These are phyloP conservation scores for Microcebus murinus DNA, from an alignment of 2,113 vertebrate genomes.

Conservation along the genomic window DNA sequence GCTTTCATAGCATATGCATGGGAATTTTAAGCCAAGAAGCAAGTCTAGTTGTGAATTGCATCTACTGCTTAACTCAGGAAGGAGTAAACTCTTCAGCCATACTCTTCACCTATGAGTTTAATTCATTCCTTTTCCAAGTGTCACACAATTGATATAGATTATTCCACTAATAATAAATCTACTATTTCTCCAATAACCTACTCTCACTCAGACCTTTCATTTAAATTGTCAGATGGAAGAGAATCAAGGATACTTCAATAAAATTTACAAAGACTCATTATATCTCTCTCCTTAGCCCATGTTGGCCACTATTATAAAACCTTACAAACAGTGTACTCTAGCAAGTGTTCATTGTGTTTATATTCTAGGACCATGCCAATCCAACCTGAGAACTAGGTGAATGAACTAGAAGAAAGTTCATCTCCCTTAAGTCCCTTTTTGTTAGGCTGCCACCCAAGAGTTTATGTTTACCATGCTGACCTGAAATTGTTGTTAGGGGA, in stretches of 20 bases:
- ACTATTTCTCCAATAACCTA: not conserved
- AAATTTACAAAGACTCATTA: not conserved
- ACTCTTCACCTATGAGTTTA: not conserved
- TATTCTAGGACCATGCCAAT: not conserved
- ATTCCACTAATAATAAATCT: not conserved
- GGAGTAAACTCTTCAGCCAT: not conserved
- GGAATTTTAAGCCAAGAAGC: not conserved
- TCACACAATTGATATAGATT: not conserved
- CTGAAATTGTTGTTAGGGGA: not conserved
- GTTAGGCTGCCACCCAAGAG: not conserved
- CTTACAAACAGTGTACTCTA: too few relatives aligned
- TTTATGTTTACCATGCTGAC: not conserved
- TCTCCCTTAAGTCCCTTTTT: accelerated
- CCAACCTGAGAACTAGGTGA: not conserved
- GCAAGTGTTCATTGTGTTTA: not conserved
- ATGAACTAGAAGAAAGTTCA: not conserved
- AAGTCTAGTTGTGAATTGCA: not conserved
- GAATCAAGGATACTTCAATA: not conserved
- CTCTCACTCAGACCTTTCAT: not conserved
- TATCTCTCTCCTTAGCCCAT: not conserved
- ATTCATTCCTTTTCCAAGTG: not conserved
- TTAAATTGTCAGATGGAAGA: not conserved
- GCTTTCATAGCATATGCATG: not conserved
- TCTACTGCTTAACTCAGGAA: not conserved
- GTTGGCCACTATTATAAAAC: not conserved